Conservation (phyloP, 1,140 invertebrate genomes). For the Drosophila melanogaster region DNA sequence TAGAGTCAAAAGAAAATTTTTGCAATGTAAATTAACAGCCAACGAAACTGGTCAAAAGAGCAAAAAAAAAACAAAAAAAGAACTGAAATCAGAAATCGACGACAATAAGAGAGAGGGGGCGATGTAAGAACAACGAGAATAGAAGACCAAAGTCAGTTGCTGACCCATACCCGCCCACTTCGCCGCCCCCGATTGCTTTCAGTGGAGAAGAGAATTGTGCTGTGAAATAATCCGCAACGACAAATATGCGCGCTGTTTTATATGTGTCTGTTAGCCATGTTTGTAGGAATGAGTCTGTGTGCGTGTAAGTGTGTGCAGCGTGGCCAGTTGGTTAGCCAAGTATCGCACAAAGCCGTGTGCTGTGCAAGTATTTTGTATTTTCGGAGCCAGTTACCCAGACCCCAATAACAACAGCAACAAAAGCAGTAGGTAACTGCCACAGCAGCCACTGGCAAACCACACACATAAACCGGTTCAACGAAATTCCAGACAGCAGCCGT, state of each 20-base stretch:
- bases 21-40: constrained; percentile 52
- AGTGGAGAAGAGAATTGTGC: constrained; percentile 59
- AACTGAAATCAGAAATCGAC: not conserved
- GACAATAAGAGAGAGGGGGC: constrained; percentile 1
- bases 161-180: not conserved
- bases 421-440: constrained; percentile 35
- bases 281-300: constrained; percentile 16
- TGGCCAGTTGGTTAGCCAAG: constrained; percentile 75
- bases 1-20: constrained; percentile 46
- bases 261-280: constrained; percentile 42
- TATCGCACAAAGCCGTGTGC: constrained; percentile 61
- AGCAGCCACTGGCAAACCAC: constrained; percentile 34
- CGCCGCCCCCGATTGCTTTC: constrained; percentile 12
- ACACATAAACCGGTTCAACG: constrained; percentile 69
- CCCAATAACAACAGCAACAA: constrained; percentile 38
- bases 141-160: constrained; percentile 39
- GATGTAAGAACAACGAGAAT: constrained; percentile 20
- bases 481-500: constrained; percentile 64
- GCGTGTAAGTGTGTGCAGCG: constrained; percentile 37
- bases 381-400: constrained; percentile 72
- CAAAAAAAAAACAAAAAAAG: constrained; percentile 17
- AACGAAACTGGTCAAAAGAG: constrained; percentile 13
- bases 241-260: constrained; percentile 70
- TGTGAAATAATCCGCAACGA: constrained; percentile 76
- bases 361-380: constrained; percentile 70